Conservation (phyloP, 2,113 vertebrate species). For the Toxostoma redivivum region DNA sequence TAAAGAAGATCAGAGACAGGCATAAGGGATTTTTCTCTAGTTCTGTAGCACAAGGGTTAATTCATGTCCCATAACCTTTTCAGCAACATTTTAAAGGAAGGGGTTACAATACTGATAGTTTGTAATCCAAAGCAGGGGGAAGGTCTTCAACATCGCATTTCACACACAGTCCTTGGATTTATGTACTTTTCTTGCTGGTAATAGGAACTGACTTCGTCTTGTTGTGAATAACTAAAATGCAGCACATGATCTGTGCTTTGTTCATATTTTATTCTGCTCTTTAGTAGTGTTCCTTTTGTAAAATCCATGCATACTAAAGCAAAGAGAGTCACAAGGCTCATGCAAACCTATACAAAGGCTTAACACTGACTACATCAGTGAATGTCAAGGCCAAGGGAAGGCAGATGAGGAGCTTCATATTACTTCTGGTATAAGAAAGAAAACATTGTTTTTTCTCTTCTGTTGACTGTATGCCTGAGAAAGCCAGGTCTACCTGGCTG, state of each 20-base stretch:
- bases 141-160: neutral
- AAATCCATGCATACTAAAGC: neutral
- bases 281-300: neutral
- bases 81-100: neutral
- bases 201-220: neutral
- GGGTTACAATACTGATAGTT: neutral
- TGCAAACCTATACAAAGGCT: neutral
- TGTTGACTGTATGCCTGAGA: neutral
- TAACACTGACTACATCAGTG: neutral
- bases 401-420: neutral
- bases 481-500: neutral
- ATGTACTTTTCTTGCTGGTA: neutral
- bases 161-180: neutral
- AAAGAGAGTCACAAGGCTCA: neutral
- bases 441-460: neutral
- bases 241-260: neutral
- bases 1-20: neutral
- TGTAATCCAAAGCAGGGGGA: neutral
- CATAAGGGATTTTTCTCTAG: neutral
- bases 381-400: neutral
- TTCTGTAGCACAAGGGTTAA: neutral
- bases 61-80: neutral
- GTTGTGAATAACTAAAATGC: neutral
- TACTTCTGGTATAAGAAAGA: neutral
- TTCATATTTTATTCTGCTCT: neutral